phyloP scores from a whole-genome alignment of 2,888 invertebrate species.

The Ectobius pallidus region DNA sequence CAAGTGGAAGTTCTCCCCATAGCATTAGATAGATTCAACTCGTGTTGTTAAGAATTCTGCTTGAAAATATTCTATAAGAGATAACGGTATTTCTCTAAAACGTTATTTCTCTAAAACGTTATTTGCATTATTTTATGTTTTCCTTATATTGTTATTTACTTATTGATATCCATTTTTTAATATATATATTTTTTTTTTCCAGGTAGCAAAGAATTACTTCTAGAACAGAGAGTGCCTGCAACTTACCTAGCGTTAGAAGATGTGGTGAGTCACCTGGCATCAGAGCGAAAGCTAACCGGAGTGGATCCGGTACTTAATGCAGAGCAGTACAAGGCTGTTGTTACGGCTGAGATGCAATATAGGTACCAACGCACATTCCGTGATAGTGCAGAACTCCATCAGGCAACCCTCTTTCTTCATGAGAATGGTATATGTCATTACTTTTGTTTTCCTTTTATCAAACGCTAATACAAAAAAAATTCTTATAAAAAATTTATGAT shows the following conservation, averaged over 20 bases:
- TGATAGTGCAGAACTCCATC: constrained; percentile 89
- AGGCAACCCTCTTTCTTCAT: constrained; percentile 96
- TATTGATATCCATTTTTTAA: background rate
- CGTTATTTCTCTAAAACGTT: too few relatives aligned
- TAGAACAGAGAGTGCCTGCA: constrained; percentile 95
- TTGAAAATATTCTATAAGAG: too few relatives aligned
- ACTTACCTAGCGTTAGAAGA: constrained; percentile 95
- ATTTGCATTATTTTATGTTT: too few relatives aligned
- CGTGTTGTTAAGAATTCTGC: too few relatives aligned
- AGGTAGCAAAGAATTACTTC: constrained; percentile 86
- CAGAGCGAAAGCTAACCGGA: constrained; percentile 70
- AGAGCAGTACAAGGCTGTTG: constrained; percentile 72
- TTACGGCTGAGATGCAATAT: constrained; percentile 65
- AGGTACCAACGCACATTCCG: constrained; percentile 75
- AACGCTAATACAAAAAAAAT: too few relatives aligned
- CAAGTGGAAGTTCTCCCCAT: too few relatives aligned
- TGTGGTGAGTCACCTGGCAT: constrained; percentile 81
- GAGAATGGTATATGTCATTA: constrained; percentile 77
- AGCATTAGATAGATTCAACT: too few relatives aligned
- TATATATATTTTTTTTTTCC: constrained; percentile 30
- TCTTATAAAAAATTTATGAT: too few relatives aligned
- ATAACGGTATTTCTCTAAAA: too few relatives aligned
- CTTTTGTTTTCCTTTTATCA: too few relatives aligned
- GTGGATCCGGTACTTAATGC: constrained; percentile 83
- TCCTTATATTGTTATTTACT: background rate